phyloP scores from a whole-genome alignment of 2,888 invertebrate species.

The Acleris holmiana region DNA sequence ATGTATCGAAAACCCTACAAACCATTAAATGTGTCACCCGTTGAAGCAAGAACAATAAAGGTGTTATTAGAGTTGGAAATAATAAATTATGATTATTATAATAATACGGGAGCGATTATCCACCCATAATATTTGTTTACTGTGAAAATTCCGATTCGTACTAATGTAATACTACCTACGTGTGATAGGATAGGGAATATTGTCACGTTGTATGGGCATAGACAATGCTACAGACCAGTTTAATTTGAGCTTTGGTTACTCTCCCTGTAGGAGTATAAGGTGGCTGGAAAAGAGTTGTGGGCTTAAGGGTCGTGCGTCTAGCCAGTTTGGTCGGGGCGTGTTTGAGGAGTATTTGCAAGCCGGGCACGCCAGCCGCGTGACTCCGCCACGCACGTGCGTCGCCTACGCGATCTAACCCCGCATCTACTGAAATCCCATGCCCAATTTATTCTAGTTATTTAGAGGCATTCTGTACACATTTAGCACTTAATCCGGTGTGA shows the following conservation, averaged over 20 bases:
- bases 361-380: conserved; percentile 64
- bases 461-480: conserved; percentile 55
- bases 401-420: conserved; percentile 56
- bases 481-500: conserved; percentile 52
- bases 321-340: conserved; percentile 53
- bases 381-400: conserved; percentile 65
- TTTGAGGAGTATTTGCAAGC: conserved; percentile 53
- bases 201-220: conserved; percentile 49
- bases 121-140: conserved; percentile 34
- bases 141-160: conserved; percentile 35
- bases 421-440: conserved; percentile 62
- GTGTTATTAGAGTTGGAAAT: background rate
- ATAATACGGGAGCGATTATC: conserved; percentile 17
- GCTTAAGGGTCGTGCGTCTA: conserved; percentile 50
- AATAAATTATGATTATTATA: background rate
- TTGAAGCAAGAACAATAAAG: too few relatives aligned
- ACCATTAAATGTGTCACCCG: too few relatives aligned
- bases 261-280: conserved; percentile 6
- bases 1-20: too few relatives aligned
- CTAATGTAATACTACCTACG: conserved; percentile 46
- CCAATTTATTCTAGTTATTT: conserved; percentile 69
- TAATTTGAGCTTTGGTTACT: conserved; percentile 45
- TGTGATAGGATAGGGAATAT: conserved; percentile 50
- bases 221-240: conserved; percentile 48
- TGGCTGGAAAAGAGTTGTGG: conserved; percentile 39